These are phyloP conservation scores for Neuroterus valhalla DNA, from an alignment of 1,140 invertebrate genomes.

Conservation along the genomic window DNA sequence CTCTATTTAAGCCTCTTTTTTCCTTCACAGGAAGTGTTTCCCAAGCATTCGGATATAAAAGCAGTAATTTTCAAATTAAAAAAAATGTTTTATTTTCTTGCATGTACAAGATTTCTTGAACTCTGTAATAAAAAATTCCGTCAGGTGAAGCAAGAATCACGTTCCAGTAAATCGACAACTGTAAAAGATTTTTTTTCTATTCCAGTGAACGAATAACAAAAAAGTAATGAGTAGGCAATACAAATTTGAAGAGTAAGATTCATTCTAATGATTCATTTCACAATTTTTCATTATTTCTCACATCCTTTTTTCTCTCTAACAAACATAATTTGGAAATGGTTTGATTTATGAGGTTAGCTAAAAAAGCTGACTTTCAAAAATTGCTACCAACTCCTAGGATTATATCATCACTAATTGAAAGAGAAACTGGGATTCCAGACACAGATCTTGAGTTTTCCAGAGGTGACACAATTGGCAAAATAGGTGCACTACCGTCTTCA, in stretches of 20 bases:
- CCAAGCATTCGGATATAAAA: background rate
- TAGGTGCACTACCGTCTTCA: constrained; percentile 54
- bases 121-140: background rate
- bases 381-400: background rate
- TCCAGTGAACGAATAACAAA: too few species aligned
- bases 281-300: too few species aligned
- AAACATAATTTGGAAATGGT: background rate
- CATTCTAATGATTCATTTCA: background rate
- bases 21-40: background rate
- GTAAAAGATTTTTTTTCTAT: background rate
- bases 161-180: background rate
- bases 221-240: too few species aligned
- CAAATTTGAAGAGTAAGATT: background rate
- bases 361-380: too few species aligned
- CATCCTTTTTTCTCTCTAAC: background rate
- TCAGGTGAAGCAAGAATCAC: background rate
- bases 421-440: constrained; percentile 8
- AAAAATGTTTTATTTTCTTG: background rate
- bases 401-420: background rate
- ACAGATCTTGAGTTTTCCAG: background rate
- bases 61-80: background rate
- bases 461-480: constrained; percentile 46
- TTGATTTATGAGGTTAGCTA: too few species aligned
- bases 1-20: too few species aligned
- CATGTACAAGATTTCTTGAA: background rate